Conservation (phyloP, 2,888 invertebrate species). For the Furcula furcula region DNA sequence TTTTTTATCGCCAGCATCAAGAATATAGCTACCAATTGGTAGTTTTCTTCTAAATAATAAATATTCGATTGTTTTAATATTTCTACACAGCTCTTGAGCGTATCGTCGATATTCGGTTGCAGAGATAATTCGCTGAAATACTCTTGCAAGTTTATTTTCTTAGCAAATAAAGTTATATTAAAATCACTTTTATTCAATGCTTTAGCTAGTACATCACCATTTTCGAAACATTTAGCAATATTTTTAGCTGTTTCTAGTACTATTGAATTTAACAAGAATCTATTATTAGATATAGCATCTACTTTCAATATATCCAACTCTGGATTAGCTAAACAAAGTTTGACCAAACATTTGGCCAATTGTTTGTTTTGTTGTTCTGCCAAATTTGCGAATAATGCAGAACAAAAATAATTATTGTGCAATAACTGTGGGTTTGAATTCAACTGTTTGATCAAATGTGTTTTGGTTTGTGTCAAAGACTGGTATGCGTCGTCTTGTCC, state of each 20-base stretch:
- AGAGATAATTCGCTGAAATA: slow-evolving; percentile 42
- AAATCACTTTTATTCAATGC: slow-evolving; percentile 52
- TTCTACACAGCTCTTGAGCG: slow-evolving; percentile 45
- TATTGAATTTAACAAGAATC: slow-evolving; percentile 47
- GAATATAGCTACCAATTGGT: slow-evolving; percentile 62
- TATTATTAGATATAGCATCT: slow-evolving; percentile 48
- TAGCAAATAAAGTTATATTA: slow-evolving; percentile 44
- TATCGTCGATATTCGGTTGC: slow-evolving; percentile 36
- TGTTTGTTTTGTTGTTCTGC: slow-evolving; percentile 49
- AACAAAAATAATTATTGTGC: slow-evolving; percentile 41
- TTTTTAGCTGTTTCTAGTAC: slow-evolving; percentile 55
- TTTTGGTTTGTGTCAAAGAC: slow-evolving; percentile 38
- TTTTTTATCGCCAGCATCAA: slow-evolving; percentile 60
- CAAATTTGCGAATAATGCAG: slow-evolving; percentile 52
- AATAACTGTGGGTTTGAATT: slow-evolving; percentile 37
- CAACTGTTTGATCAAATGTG: slow-evolving; percentile 55
- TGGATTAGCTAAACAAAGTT: slow-evolving; percentile 38
- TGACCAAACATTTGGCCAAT: slow-evolving; percentile 55
- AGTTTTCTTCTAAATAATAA: slow-evolving; percentile 63
- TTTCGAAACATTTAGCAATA: slow-evolving; percentile 52
- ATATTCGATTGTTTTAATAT: slow-evolving; percentile 56
- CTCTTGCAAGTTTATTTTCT: slow-evolving; percentile 40
- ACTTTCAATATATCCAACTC: slow-evolving; percentile 40
- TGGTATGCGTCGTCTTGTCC: slow-evolving; percentile 18
- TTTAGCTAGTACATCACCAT: slow-evolving; percentile 52